A percentile compares a stretch with the other conserved stretches of the same genome.
These are phyloP conservation scores for Columba guinea DNA, from an alignment of 2,797 vertebrate genomes.

Conservation along the genomic window DNA sequence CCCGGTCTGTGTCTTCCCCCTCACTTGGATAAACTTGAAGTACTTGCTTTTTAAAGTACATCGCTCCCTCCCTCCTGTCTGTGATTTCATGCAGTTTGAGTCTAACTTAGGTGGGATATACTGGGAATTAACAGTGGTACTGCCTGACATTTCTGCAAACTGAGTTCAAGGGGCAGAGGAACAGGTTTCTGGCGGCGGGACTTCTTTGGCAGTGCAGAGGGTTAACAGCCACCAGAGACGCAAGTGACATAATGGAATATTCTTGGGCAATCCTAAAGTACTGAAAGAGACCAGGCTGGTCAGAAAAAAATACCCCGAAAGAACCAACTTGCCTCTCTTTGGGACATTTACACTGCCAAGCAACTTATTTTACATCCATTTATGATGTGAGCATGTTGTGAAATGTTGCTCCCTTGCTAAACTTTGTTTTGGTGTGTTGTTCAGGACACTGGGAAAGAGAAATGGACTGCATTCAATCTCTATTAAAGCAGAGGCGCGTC, in stretches of 20 bases:
- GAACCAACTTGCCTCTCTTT: conserved; percentile 33
- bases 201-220: conserved; percentile 28
- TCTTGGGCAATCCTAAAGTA: conserved; percentile 37
- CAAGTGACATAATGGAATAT: conserved; percentile 65
- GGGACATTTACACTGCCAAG: conserved; percentile 52
- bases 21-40: not conserved
- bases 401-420: conserved; percentile 51
- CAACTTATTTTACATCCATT: conserved; percentile 29
- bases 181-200: not conserved
- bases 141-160: conserved; percentile 56
- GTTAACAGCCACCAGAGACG: conserved; percentile 63
- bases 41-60: not conserved
- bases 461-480: conserved; percentile 54
- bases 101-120: conserved; percentile 45
- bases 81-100: conserved; percentile 27
- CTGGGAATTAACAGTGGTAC: conserved; percentile 64
- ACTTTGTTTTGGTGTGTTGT: conserved; percentile 45
- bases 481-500: not conserved
- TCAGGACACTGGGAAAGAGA: conserved; percentile 6
- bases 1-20: not conserved
- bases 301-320: not conserved
- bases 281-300: conserved; percentile 49
- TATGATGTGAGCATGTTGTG: conserved; percentile 28
- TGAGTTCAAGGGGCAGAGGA: conserved; percentile 28
- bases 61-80: not conserved